These are phyloP conservation scores for Dendrolimus pini DNA, from an alignment of 2,888 invertebrate species.

Conservation along the genomic window DNA sequence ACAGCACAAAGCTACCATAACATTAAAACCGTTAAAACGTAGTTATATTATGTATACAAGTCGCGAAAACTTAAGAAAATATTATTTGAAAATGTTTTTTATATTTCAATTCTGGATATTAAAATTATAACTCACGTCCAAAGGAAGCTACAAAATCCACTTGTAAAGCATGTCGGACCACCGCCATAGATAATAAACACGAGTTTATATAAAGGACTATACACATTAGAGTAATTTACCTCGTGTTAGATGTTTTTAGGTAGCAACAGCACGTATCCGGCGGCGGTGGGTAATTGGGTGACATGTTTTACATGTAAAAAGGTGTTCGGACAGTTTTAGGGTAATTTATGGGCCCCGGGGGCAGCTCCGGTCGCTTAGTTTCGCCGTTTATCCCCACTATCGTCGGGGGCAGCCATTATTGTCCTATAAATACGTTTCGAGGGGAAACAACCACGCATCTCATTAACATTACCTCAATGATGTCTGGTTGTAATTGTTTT, in stretches of 20 bases:
- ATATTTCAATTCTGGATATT: too few relatives aligned
- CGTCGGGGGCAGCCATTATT: not conserved
- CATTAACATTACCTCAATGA: too few relatives aligned
- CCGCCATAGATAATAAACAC: not conserved
- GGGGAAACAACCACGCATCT: too few relatives aligned
- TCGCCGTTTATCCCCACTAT: not conserved
- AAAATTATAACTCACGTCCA: too few relatives aligned
- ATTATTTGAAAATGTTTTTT: too few relatives aligned
- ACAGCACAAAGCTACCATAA: too few relatives aligned
- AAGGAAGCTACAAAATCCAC: too few relatives aligned
- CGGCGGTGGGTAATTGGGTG: not conserved
- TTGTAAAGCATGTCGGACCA: not conserved
- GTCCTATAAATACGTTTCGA: not conserved
- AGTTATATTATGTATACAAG: too few relatives aligned
- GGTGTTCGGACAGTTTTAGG: not conserved
- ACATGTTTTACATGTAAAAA: not conserved
- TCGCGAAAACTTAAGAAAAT: too few relatives aligned
- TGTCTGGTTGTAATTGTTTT: too few relatives aligned
- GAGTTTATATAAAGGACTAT: not conserved
- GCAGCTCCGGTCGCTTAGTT: not conserved
- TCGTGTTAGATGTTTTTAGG: not conserved
- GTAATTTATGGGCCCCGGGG: not conserved
- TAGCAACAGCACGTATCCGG: not conserved
- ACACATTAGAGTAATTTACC: not conserved
- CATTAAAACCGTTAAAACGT: too few relatives aligned